Base-by-base conservation (phyloP, 2,888 invertebrate species). In the Microdon myrmicae region DNA sequence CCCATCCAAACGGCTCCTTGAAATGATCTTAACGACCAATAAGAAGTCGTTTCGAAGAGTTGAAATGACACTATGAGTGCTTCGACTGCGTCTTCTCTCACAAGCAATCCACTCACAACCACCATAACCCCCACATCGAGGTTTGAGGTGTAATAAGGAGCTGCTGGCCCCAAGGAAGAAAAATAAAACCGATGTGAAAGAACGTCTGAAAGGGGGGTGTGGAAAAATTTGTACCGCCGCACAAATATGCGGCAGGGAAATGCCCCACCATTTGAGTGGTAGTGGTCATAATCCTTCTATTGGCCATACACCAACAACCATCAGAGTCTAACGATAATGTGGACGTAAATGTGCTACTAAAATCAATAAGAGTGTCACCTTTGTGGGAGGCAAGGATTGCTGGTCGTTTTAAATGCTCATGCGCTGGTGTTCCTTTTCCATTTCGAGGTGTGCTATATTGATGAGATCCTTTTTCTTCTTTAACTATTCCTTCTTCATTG, bases 311-410 rank as follows among this genome's bases (percentile, higher is more conserved):
- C 64, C 64, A 64, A 58, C 64, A 58, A 75, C 76, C 68, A 70
- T 71, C 73, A 72, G 74, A 72, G 75, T 75, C 77, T 77, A 76
- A 77, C 75, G 77, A 75, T 77, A 75, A 77, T 77, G 68, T 73
- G 74, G 73, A 72, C 75, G 72, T 76, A 76, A 76, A 75, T 72
- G 77, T 73, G 74, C 76, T 73, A 77, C 77, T 77, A 77, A 77
- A 77, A 77, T 77, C 77, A 77, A 77, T 77, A 77, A 73, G 68
- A 74, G 68, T 49, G 68, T 64, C 64, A 64, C 64, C 64, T 64
- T 64, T 51, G 43, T 38, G 34, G 48, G 48, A 29, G 61, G 37
- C 43, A 20, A 51, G 26, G 49, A 41, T 31, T 47, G 14, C 19
- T 39, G n/a, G 22, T 28, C 38, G 13, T 29, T n/a, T n/a, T n/a